Evolutionary conservation across 2,797 vertebrate species (phyloP), one percentile per base, ranked within the genome.

Genomic region (Uromys caudimaculatus): DNA sequence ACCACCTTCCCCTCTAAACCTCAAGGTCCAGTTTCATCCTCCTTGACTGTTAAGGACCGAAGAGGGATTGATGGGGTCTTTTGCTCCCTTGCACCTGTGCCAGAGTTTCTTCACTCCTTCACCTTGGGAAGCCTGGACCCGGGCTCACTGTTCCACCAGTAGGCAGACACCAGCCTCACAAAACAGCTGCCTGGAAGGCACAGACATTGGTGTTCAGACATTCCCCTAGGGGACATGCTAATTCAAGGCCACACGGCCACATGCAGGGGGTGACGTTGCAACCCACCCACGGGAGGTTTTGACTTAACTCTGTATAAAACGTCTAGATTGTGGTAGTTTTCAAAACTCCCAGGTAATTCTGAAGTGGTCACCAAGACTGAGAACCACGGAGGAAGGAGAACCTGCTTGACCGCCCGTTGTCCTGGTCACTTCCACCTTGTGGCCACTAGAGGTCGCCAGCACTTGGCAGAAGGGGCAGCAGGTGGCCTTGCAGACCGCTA

Each of bases 371-470:
- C 24, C 14, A 1, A 21, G 38, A 41, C 54, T 7, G 94, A 62
- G 73, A 71, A 58, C 23, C 10, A 0, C 3, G 2, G 21, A 21
- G 6, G 0, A 1, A 11, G 73, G 27, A 19, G 13, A 62, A 38
- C 41, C 16, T 73, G 3, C 38, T 23, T 19, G 0, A 52, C 64
- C 67, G 1, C 6, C 56, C 11, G 19, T 60, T 0, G 44, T 75
- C 62, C 86, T 1, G 83, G 2, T 73, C 95, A 94, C 64, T 96
- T 95, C 95, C 69, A 32, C 32, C 16, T 17, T 13, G 67, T 84
- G 90, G 38, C 98, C 97, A 86, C 97, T 97, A 98, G 98, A 97
- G 98, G 97, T 92, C 98, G 98, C 97, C 93, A 96, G 95, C 91
- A 41, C 81, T 44, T 93, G 90, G 88, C 69, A 56, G 52, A 97